A percentile compares a stretch with the other conserved stretches of the same genome.
phyloP scores from a whole-genome alignment of 2,888 invertebrate species.

The Amitus sp. region DNA sequence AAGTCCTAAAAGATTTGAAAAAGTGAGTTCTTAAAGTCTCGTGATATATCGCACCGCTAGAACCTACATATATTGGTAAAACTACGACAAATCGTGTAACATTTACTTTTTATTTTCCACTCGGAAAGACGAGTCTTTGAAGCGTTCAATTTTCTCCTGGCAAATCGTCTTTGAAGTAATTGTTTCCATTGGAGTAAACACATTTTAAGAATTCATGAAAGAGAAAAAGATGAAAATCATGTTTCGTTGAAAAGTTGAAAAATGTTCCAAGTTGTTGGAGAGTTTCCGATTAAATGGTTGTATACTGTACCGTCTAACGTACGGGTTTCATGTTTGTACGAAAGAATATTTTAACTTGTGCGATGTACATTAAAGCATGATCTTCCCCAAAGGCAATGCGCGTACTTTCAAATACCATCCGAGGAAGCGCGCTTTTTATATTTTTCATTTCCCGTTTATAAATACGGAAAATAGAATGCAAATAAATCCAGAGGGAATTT shows the following conservation, averaged over 20 bases:
- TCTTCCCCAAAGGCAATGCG: not conserved
- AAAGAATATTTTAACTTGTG: too few species aligned
- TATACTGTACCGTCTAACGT: too few species aligned
- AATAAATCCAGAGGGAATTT: conserved; percentile 2
- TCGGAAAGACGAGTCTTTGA: conserved; percentile 16
- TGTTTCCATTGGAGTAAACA: not conserved
- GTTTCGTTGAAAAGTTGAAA: too few species aligned
- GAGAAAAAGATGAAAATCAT: too few species aligned
- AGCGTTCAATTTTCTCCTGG: conserved; percentile 17
- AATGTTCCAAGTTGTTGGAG: too few species aligned
- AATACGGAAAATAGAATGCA: not conserved
- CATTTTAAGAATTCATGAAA: too few species aligned
- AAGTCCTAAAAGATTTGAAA: too few species aligned
- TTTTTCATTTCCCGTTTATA: not conserved
- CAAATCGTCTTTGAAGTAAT: conserved; percentile 11
- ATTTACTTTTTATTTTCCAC: conserved; percentile 20
- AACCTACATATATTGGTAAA: conserved; percentile 31
- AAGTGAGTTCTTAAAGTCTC: too few species aligned
- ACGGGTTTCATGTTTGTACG: too few species aligned
- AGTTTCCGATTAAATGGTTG: too few species aligned
- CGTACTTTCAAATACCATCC: not conserved
- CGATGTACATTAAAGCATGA: not conserved
- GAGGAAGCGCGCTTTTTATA: not conserved
- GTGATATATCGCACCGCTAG: conserved; percentile 29
- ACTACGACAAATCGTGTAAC: conserved; percentile 25